Evolutionary conservation across 1,140 invertebrate species (phyloP).

Genomic region (Lerema accius): DNA sequence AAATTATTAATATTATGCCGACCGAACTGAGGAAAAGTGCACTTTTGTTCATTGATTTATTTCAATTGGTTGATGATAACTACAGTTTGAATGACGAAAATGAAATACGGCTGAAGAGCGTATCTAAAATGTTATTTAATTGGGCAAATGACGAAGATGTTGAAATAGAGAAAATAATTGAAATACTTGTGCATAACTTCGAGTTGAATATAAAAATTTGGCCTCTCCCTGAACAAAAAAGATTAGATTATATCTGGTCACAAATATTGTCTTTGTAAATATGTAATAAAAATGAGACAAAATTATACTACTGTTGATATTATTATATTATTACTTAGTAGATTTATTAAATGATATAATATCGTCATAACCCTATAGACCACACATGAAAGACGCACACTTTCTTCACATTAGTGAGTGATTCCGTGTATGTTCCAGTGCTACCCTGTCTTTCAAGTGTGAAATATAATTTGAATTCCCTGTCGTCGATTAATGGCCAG

Average conservation of each 20-base stretch:
- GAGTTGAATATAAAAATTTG: slow-evolving; percentile 47
- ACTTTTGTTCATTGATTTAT: slow-evolving; percentile 38
- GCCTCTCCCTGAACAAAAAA: slow-evolving; percentile 40
- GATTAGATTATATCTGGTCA: slow-evolving; percentile 45
- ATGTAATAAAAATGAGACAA: background rate
- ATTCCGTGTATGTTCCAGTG: no score
- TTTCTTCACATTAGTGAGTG: no score
- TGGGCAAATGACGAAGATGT: slow-evolving; percentile 33
- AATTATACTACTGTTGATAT: background rate
- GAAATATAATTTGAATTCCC: no score
- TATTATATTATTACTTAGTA: no score
- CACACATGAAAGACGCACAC: no score
- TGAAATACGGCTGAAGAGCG: slow-evolving; percentile 37
- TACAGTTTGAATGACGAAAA: slow-evolving; percentile 48
- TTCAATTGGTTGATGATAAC: slow-evolving; percentile 43
- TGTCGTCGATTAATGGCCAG: no score
- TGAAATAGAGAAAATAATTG: slow-evolving; percentile 38
- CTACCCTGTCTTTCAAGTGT: no score
- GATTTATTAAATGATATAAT: no score
- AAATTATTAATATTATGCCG: slow-evolving; percentile 35
- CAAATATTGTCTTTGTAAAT: slow-evolving; percentile 36
- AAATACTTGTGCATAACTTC: slow-evolving; percentile 45
- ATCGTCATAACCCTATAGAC: no score
- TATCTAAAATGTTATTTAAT: slow-evolving; percentile 39
- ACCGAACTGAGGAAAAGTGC: slow-evolving; percentile 33